Evolutionary conservation across 1,140 invertebrate species (phyloP), one percentile per base, ranked within the genome.

Genomic region (Helicorthomorpha holstii): DNA sequence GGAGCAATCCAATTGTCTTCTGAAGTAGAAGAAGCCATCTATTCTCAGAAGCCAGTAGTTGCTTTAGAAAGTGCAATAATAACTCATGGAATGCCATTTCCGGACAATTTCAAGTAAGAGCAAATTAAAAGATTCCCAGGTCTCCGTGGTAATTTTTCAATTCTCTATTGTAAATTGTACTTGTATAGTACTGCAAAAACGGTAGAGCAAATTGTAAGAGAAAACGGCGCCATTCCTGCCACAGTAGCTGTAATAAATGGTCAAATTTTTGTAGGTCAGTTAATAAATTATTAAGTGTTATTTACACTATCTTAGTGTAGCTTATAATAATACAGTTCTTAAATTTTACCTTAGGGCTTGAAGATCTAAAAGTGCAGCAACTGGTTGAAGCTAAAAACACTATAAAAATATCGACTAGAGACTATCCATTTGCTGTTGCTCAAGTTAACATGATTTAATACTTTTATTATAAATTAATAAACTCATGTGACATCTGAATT

Each of bases 21-120:
- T 26, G 56, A 55, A 60, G 76, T 86, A 41, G 56, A 54, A 12
- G 48, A 62, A 22, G 81, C 79, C 10, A 69, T 81, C 27, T 62
- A 64, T 42, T 69, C 70, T 48, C 63, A 67, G 3, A 63, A 72
- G 56, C 81, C 89, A 1, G 75, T 98, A 49, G 89, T 99, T 4
- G 92, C 93, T 2, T 68, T 98, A 54, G 95, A 99, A 73, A 93
- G 89, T 14, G 93, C 95, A 2, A 94, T 99, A 47, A 90, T 98
- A 43, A 97, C 93, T 1, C 95, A 98, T 72, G 95, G 95, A 42
- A 92, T 98, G 83, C 93, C 94, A 0, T 86, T 80, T 71, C 95
- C 95, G 0, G 67, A 83, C 34, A 99, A 99, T 72, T 70, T 94
- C 45, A 68, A 83, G 73, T 75, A 63, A 60, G 57, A 54, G 29